Conservation (phyloP, 2,113 vertebrate genomes). For the Nymphicus hollandicus region DNA sequence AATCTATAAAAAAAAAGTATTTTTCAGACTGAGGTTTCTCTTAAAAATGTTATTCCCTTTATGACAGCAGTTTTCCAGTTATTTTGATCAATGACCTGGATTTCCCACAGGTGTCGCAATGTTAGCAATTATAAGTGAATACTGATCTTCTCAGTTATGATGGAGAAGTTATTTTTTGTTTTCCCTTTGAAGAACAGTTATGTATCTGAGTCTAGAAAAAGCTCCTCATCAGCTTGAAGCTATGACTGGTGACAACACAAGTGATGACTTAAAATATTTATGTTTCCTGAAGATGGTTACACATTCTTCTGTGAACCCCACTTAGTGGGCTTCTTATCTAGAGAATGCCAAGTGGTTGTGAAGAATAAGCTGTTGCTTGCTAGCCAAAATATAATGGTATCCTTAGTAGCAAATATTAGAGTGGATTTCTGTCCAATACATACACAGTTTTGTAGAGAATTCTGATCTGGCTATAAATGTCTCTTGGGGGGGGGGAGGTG, state of each 20-base stretch:
- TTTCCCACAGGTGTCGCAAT: not conserved
- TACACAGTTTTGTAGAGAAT: not conserved
- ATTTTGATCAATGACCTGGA: conserved; percentile 4
- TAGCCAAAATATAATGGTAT: not conserved
- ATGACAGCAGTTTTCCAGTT: conserved; percentile 25
- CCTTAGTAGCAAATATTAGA: not conserved
- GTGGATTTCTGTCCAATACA: not conserved
- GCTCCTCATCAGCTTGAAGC: not conserved
- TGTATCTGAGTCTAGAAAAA: not conserved
- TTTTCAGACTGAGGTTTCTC: not conserved
- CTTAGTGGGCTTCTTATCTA: not conserved
- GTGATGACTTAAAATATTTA: not conserved
- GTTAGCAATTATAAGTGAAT: not conserved
- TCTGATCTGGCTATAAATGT: not conserved
- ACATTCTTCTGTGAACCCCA: not conserved
- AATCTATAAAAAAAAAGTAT: not conserved
- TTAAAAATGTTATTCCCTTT: not conserved
- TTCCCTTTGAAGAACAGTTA: not conserved
- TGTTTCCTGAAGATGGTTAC: not conserved
- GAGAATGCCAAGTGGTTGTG: not conserved
- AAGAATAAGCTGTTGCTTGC: not conserved
- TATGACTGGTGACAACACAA: not conserved
- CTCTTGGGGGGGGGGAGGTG: too few species aligned
- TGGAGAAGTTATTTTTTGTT: not conserved
- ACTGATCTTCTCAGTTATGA: not conserved